These are phyloP conservation scores for Eupristina koningsbergeri DNA, from an alignment of 1,140 invertebrate species.

Conservation along the genomic window DNA sequence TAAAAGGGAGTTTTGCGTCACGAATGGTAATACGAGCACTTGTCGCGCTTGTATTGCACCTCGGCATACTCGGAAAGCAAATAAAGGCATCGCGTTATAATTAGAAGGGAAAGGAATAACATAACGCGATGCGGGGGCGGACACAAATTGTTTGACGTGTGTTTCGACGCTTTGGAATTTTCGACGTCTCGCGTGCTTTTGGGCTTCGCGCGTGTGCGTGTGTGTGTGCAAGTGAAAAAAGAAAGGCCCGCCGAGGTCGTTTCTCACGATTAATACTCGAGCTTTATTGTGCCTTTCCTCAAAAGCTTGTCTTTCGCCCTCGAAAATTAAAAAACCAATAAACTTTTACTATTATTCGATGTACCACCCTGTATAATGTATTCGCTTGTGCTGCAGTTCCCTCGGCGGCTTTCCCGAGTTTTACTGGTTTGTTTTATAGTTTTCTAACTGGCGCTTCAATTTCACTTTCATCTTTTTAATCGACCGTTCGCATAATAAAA, in stretches of 20 bases:
- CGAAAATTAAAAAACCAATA: not conserved
- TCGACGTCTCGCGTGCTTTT: not conserved
- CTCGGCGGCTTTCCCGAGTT: too few relatives aligned
- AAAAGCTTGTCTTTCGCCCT: not conserved
- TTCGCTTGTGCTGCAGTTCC: too few relatives aligned
- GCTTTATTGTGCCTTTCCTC: not conserved
- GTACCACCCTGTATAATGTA: too few relatives aligned
- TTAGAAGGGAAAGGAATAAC: slow-evolving; percentile 21
- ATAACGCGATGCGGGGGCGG: not conserved
- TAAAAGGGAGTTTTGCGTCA: slow-evolving; percentile 16
- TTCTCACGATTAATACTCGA: slow-evolving; percentile 22
- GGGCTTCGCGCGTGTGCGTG: too few relatives aligned
- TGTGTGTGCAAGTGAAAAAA: too few relatives aligned
- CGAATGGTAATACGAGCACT: slow-evolving; percentile 32
- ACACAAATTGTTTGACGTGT: slow-evolving; percentile 25
- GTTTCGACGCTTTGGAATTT: slow-evolving; percentile 29
- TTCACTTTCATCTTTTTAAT: not conserved
- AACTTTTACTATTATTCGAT: not conserved
- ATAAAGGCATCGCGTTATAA: slow-evolving; percentile 32
- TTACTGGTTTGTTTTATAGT: too few relatives aligned
- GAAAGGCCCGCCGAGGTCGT: not conserved
- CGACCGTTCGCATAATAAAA: not conserved
- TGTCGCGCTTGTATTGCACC: slow-evolving; percentile 21
- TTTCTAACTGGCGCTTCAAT: too few relatives aligned
- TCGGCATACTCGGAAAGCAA: slow-evolving; percentile 37